Percentiles rank a stretch among this genome's conserved stretches.
These are phyloP conservation scores for Calonectris borealis DNA, from an alignment of 2,113 vertebrate species.

Conservation along the genomic window DNA sequence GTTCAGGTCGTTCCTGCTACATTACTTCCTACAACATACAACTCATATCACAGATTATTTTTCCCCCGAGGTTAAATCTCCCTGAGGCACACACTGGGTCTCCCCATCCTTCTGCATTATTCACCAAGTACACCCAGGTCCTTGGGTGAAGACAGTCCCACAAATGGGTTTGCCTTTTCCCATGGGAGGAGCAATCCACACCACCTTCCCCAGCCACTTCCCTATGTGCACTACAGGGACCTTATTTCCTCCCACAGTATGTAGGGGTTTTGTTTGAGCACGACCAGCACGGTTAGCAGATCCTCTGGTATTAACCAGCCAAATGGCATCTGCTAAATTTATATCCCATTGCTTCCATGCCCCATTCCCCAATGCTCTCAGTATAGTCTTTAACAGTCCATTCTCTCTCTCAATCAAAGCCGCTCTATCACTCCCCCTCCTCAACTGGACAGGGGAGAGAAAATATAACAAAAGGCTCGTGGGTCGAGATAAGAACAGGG, in stretches of 20 bases:
- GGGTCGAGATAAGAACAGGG: background rate
- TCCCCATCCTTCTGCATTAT: background rate
- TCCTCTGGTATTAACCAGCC: background rate
- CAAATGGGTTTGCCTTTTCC: background rate
- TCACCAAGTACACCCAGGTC: background rate
- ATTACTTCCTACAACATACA: background rate
- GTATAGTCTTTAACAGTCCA: background rate
- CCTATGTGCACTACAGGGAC: background rate
- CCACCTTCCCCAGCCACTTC: background rate
- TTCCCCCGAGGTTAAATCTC: background rate
- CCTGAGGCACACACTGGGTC: background rate
- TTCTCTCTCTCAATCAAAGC: background rate
- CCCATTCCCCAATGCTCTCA: background rate
- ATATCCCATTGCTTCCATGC: background rate
- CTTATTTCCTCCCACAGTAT: background rate
- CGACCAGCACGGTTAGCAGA: background rate
- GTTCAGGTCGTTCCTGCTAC: background rate
- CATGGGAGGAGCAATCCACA: background rate
- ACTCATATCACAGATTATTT: background rate
- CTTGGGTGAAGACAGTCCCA: background rate
- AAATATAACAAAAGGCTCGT: background rate
- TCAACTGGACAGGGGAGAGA: background rate
- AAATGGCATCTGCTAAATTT: background rate
- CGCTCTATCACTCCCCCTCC: background rate
- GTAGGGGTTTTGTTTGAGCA: background rate